Evolutionary conservation across 2,888 invertebrate genomes (phyloP), one percentile per base, ranked within the genome.

Genomic region (Drosophila acutilabella): DNA sequence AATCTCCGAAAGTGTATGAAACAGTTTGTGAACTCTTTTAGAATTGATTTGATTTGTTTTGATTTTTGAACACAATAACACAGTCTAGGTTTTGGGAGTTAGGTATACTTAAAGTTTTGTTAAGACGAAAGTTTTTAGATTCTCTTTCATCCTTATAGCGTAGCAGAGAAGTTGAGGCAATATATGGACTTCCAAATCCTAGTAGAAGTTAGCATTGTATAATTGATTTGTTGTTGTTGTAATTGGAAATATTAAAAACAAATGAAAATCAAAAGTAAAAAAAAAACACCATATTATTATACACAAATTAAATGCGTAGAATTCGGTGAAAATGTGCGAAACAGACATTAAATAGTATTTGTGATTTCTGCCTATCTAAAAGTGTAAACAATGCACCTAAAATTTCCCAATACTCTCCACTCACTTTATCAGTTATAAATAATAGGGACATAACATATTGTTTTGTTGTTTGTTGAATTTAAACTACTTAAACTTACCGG

Each of bases 401-500:
- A 20, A 40, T 45, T 18, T 20, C 50, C 20, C 59, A 47, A 45
- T 30, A 42, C 57, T 54, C 33, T 66, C 42, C 40, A 58, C 38
- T 42, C 41, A 73, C 42, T 44, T 57, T 41, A 68, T 20, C 18
- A 66, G 10, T 41, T 68, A 48, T 16, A 30, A 18, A 14, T 38
- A 47, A 23, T 16, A n/a, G 23, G n/a, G 44, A 52, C 36, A 51
- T 40, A n/a, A n/a, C 20, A 44, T 18, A 42, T 23, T 5, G 13
- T 4, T 23, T 6, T 14, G 20, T 10, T 1, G 4, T 16, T 41
- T 16, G 2, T n/a, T 33, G n/a, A 13, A 44, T 6, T 44, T 1
- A n/a, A 36, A 36, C 11, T 56, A 8, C 16, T 36, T 10, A n/a
- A 18, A 80, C 81, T 85, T 92, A 96, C 96, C 96, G 91, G 96